Conservation (phyloP, 2,113 vertebrate species). For the Centrocercus urophasianus region DNA sequence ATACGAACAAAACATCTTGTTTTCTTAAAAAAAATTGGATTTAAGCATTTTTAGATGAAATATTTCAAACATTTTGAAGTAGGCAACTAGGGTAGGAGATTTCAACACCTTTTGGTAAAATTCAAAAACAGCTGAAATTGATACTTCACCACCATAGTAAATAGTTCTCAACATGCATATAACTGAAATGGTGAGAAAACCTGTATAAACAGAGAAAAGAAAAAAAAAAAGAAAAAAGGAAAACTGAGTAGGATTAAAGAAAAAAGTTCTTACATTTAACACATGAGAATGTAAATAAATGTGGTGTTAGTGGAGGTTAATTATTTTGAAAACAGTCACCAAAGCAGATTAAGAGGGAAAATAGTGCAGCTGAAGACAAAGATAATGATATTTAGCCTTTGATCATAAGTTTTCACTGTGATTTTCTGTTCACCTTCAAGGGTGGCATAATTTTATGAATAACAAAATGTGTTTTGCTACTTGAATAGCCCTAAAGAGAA, state of each 20-base stretch:
- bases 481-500: conserved; percentile 30
- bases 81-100: not conserved
- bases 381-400: conserved; percentile 18
- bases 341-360: conserved; percentile 39
- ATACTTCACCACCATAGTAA: not conserved
- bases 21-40: not conserved
- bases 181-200: conserved; percentile 21
- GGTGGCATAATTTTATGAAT: conserved; percentile 32
- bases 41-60: not conserved
- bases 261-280: conserved; percentile 34
- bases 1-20: not conserved
- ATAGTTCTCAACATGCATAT: not conserved
- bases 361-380: conserved; percentile 27
- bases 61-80: not conserved
- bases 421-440: conserved; percentile 45
- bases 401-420: conserved; percentile 1
- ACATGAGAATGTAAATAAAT: conserved; percentile 33
- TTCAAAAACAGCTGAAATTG: not conserved
- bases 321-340: conserved; percentile 42
- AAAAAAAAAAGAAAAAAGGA: not conserved
- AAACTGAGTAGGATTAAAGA: not conserved
- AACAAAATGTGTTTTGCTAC: conserved; percentile 50
- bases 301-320: conserved; percentile 20
- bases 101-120: not conserved
- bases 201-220: not conserved